These are phyloP conservation scores for Podarcis cretensis DNA, from an alignment of 2,113 vertebrate genomes.

Conservation along the genomic window DNA sequence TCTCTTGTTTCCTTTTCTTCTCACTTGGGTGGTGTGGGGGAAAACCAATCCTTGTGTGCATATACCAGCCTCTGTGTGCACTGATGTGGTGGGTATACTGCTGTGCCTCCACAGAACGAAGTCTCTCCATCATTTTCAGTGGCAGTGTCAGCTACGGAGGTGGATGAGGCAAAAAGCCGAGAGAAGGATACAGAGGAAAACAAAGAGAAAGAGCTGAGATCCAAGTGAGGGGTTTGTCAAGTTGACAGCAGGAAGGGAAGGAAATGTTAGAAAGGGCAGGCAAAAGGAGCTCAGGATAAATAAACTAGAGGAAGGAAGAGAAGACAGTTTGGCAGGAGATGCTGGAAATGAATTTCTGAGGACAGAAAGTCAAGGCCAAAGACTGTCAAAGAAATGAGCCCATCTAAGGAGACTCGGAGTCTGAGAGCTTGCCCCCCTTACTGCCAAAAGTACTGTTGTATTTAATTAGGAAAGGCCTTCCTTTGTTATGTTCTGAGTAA, in stretches of 20 bases:
- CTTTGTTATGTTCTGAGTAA: constrained; percentile 59
- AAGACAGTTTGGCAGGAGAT: not conserved
- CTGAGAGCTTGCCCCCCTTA: constrained; percentile 47
- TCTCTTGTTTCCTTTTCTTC: constrained; percentile 16
- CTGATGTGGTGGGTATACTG: not conserved
- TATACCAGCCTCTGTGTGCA: not conserved
- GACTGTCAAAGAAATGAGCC: constrained; percentile 54
- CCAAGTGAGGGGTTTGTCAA: not conserved
- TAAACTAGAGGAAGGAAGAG: not conserved
- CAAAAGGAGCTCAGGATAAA: not conserved
- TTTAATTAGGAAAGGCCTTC: constrained; percentile 65
- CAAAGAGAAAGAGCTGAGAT: not conserved
- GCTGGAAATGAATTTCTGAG: constrained; percentile 22
- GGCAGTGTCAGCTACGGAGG: constrained; percentile 9
- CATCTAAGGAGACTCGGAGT: constrained; percentile 40
- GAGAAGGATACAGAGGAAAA: not conserved
- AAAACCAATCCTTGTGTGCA: not conserved
- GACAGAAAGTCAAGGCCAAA: constrained; percentile 35
- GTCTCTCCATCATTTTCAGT: constrained; percentile 5
- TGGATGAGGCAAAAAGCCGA: not conserved
- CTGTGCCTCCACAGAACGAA: not conserved
- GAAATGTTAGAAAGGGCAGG: not conserved
- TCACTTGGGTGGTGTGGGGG: not conserved
- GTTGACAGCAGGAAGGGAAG: constrained; percentile 20
- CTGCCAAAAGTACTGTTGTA: constrained; percentile 53